A percentile compares a stretch with the other conserved stretches of the same genome.
These are phyloP conservation scores for Perccottus glenii DNA, from an alignment of 2,113 vertebrate species.

Conservation along the genomic window DNA sequence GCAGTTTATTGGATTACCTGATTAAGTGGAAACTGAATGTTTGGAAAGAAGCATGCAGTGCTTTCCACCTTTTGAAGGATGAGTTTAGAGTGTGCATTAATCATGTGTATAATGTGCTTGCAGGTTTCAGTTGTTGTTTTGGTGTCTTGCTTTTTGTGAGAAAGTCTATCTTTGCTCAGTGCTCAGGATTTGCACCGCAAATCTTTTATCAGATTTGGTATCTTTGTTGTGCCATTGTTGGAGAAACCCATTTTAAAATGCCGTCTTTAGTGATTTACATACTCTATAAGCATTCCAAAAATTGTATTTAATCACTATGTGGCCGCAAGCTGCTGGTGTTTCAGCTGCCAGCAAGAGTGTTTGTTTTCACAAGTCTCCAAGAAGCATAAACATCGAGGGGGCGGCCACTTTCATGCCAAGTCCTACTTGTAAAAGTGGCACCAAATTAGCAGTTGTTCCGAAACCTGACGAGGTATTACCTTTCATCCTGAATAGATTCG, in stretches of 20 bases:
- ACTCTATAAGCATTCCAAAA: constrained; percentile 31
- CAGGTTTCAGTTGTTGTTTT: neutral
- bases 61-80: constrained; percentile 58
- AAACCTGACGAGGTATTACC: constrained; percentile 54
- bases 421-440: constrained; percentile 50
- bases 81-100: constrained; percentile 28
- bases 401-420: constrained; percentile 55
- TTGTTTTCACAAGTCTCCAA: constrained; percentile 70
- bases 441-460: constrained; percentile 46
- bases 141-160: neutral
- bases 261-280: constrained; percentile 38
- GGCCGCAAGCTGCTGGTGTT: constrained; percentile 25
- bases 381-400: constrained; percentile 65
- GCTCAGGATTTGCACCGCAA: no score
- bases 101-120: constrained; percentile 40
- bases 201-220: neutral
- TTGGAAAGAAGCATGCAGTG: constrained; percentile 27
- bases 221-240: constrained; percentile 11
- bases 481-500: constrained; percentile 70
- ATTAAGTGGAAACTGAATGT: constrained; percentile 65
- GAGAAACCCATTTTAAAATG: constrained; percentile 19
- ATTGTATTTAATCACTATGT: constrained; percentile 47
- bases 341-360: constrained; percentile 65
- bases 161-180: no score
- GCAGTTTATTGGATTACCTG: constrained; percentile 69